Evolutionary conservation across 2,113 vertebrate genomes (phyloP).

Genomic region (Lasiurus cinereus): DNA sequence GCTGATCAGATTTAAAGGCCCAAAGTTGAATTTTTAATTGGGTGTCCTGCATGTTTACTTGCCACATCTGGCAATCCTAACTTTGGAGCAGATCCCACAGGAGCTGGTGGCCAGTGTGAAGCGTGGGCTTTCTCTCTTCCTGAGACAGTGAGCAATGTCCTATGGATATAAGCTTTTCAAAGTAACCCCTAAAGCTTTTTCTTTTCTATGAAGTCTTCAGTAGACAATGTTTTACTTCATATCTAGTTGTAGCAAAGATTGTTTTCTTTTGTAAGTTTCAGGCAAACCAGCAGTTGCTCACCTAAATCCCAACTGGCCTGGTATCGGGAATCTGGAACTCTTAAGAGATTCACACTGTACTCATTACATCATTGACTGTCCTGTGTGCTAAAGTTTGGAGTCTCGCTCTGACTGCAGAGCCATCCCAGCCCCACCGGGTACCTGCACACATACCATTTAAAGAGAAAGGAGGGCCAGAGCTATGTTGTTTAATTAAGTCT

Average conservation of each 20-base stretch:
- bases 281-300: background rate
- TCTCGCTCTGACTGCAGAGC: background rate
- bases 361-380: too few species aligned
- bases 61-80: background rate
- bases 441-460: background rate
- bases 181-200: background rate
- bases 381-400: background rate
- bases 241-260: background rate
- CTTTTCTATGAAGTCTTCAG: background rate
- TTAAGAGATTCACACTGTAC: background rate
- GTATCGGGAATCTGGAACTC: background rate
- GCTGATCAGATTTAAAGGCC: background rate
- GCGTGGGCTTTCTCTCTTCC: background rate
- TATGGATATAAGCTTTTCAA: background rate
- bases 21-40: background rate
- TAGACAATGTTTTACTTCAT: background rate
- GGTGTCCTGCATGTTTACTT: background rate
- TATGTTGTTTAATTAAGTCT: conserved; percentile 70
- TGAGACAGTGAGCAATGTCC: background rate
- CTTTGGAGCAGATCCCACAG: background rate
- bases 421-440: background rate
- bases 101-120: background rate
- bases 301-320: rapidly evolving
- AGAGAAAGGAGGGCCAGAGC: background rate
- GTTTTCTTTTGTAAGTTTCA: background rate